Percentiles rank a stretch among this genome's conserved stretches.
Conservation (phyloP, 2,797 vertebrate genomes). For the Schizopygopsis pylzovi region DNA sequence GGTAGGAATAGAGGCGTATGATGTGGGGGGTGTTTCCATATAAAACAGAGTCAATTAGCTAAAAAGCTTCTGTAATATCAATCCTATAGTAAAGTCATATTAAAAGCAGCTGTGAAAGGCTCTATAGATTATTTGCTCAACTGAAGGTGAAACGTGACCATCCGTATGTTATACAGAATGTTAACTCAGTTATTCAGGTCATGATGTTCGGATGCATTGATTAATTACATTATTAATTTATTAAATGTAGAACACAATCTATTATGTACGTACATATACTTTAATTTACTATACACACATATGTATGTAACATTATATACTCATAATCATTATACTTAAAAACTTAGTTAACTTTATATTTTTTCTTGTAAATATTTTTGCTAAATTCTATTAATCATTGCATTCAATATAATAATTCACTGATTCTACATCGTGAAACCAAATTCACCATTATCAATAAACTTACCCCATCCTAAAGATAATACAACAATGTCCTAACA, state of each 20-base stretch:
- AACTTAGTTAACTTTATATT: not conserved
- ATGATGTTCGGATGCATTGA: not conserved
- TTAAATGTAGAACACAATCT: not conserved
- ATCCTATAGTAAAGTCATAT: not conserved
- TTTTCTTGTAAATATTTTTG: not conserved
- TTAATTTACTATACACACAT: not conserved
- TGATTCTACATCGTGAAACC: not conserved
- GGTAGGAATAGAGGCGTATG: not conserved
- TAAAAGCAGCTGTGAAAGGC: not conserved
- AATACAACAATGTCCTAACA: not conserved
- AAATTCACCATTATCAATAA: not conserved
- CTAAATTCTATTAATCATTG: not conserved
- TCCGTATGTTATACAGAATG: not conserved
- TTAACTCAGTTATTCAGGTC: not conserved
- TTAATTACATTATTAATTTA: not conserved
- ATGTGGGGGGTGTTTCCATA: not conserved
- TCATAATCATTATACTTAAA: not conserved
- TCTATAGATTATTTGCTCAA: slow-evolving; percentile 1
- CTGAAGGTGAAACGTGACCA: not conserved
- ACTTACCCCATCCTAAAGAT: not conserved
- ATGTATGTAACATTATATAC: not conserved
- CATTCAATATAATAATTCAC: not conserved
- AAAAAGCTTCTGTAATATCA: not conserved
- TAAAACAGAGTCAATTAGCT: not conserved
- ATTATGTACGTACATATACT: not conserved